Percentiles rank a stretch among this genome's conserved stretches.
Evolutionary conservation across 1,140 invertebrate species (phyloP).

Genomic region (Vanessa atalanta): DNA sequence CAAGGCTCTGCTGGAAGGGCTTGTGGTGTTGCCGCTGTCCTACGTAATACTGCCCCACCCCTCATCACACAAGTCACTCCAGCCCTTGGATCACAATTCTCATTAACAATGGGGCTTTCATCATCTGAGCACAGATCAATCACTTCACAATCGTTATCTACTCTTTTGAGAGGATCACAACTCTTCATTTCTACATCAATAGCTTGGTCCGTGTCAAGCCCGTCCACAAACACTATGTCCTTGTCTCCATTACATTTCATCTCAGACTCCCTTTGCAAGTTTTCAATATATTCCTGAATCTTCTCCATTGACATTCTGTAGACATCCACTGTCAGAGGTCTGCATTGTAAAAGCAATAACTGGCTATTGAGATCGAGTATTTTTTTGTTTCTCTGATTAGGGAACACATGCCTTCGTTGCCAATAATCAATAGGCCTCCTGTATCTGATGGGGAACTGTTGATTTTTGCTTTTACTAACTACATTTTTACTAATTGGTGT

Average conservation of each 20-base stretch:
- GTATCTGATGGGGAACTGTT: conserved; percentile 72
- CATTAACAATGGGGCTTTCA: conserved; percentile 68
- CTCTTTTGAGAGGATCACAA: conserved; percentile 59
- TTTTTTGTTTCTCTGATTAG: conserved; percentile 69
- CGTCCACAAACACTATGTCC: conserved; percentile 71
- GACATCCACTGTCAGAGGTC: conserved; percentile 62
- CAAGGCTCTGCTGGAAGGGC: conserved; percentile 70
- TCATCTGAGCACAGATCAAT: conserved; percentile 81
- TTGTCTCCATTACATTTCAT: conserved; percentile 48
- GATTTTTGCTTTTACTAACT: conserved; percentile 69
- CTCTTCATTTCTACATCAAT: conserved; percentile 52
- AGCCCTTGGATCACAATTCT: conserved; percentile 73
- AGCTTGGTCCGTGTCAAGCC: conserved; percentile 55
- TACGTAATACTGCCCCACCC: conserved; percentile 67
- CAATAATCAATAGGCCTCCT: conserved; percentile 76
- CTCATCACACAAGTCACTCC: conserved; percentile 73
- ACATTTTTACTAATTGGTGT: conserved; percentile 59
- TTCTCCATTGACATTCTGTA: conserved; percentile 61
- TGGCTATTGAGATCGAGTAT: conserved; percentile 75
- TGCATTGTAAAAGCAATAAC: conserved; percentile 71
- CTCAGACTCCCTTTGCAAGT: conserved; percentile 55
- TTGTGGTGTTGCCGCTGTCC: conserved; percentile 67
- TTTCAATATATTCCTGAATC: conserved; percentile 65
- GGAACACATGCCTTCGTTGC: conserved; percentile 67
- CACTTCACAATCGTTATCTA: conserved; percentile 72